Conservation (phyloP, 92 coral and sea anemone species). For the Paramuricea clavata region DNA sequence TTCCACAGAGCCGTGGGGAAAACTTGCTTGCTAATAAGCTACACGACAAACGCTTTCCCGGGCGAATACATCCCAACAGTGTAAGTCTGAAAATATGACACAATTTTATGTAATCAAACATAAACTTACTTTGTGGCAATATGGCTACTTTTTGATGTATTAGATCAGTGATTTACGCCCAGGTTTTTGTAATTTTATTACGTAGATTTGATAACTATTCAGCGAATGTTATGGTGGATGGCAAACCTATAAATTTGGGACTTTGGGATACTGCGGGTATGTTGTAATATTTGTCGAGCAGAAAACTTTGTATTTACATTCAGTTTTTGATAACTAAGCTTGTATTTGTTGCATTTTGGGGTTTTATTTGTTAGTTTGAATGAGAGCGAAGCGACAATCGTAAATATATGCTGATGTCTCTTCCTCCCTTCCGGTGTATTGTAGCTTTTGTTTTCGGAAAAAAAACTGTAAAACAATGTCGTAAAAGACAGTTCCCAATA, state of each 20-base stretch:
- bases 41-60: slow-evolving; percentile 98
- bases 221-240: slow-evolving; percentile 99
- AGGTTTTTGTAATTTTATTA: background rate
- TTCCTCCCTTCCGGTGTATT: background rate
- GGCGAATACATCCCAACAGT: slow-evolving; percentile 99
- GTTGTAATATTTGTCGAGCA: background rate
- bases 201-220: slow-evolving; percentile 96
- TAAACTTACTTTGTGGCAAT: background rate
- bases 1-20: slow-evolving; percentile 94
- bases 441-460: no score
- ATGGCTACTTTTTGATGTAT: slow-evolving; percentile 10
- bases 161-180: no score
- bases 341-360: background rate
- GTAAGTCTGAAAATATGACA: slow-evolving; percentile 73
- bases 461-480: no score
- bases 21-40: slow-evolving; percentile 95
- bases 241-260: slow-evolving; percentile 95
- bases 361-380: background rate
- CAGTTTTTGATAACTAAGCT: background rate
- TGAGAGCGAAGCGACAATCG: background rate
- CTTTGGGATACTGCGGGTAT: slow-evolving; percentile 99
- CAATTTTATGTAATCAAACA: slow-evolving; percentile 1
- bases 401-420: background rate
- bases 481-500: no score
- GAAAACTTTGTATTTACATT: background rate